Conservation (phyloP, 1,140 invertebrate genomes). For the Bombus soroeensis region DNA sequence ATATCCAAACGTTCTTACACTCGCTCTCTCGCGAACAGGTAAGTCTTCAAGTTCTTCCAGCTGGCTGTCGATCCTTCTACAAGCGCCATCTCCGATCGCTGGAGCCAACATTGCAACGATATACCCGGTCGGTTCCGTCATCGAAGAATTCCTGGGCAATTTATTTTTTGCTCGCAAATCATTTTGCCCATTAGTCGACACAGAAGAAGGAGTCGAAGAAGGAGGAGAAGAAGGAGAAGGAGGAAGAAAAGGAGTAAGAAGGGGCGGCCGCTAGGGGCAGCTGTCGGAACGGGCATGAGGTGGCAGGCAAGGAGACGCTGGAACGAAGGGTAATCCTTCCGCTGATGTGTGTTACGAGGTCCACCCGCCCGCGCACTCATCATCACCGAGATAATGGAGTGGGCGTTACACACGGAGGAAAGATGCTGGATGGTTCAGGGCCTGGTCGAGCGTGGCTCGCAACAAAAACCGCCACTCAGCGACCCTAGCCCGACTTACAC, state of each 20-base stretch:
- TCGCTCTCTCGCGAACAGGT: background rate
- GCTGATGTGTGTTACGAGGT: constrained; percentile 80
- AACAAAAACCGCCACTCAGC: constrained; percentile 79
- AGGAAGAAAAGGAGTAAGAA: constrained; percentile 17
- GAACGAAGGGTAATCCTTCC: constrained; percentile 75
- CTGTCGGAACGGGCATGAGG: constrained; percentile 51
- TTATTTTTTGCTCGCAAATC: constrained; percentile 79
- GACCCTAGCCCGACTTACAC: constrained; percentile 70
- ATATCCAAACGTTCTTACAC: background rate
- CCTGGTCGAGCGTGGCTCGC: constrained; percentile 70
- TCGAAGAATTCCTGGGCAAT: constrained; percentile 67
- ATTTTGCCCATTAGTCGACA: constrained; percentile 78
- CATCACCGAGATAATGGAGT: constrained; percentile 82
- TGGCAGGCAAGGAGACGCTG: constrained; percentile 47
- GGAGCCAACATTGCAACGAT: constrained; percentile 15
- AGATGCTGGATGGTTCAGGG: constrained; percentile 73
- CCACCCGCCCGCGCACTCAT: constrained; percentile 80
- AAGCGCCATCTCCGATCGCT: background rate
- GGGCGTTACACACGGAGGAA: constrained; percentile 77
- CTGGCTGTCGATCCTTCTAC: background rate
- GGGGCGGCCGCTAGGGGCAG: constrained; percentile 47
- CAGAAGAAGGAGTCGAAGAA: constrained; percentile 52
- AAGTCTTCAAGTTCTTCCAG: background rate
- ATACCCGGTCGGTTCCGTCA: constrained; percentile 60
- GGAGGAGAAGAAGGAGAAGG: background rate